Evolutionary conservation across 2,797 vertebrate genomes (phyloP).

Genomic region (Cuniculus paca): DNA sequence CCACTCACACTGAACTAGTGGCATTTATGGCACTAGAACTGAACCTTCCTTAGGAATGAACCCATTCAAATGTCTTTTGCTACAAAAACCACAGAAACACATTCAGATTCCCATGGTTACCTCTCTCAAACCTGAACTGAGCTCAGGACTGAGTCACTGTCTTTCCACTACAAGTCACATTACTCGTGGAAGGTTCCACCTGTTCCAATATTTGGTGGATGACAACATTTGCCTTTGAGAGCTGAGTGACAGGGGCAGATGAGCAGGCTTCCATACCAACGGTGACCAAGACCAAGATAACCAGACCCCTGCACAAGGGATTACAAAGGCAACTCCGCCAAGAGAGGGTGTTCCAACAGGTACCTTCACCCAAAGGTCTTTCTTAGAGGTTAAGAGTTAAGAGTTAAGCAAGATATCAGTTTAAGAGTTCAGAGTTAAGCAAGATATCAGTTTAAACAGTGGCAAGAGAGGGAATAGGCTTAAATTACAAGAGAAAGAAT

Average conservation of each 20-base stretch:
- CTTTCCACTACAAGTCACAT: constrained; percentile 58
- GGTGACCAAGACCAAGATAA: constrained; percentile 13
- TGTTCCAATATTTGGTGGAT: constrained; percentile 77
- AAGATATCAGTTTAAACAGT: background rate
- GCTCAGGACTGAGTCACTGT: constrained; percentile 64
- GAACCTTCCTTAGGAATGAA: constrained; percentile 1
- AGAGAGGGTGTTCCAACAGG: background rate
- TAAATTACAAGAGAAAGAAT: background rate
- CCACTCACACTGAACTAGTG: background rate
- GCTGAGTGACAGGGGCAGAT: constrained; percentile 66
- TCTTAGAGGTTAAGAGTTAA: constrained; percentile 4
- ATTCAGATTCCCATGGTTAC: background rate
- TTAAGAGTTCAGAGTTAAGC: background rate
- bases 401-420: background rate
- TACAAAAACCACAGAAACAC: background rate
- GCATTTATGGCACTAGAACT: background rate
- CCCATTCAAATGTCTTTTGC: background rate
- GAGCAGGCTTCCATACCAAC: constrained; percentile 55
- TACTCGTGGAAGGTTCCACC: constrained; percentile 64
- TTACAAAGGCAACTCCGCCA: background rate
- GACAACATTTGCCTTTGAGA: constrained; percentile 68
- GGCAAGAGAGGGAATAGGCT: background rate
- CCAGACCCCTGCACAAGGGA: background rate
- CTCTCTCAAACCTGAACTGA: constrained; percentile 28
- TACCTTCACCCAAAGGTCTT: background rate